Evolutionary conservation across 2,888 invertebrate species (phyloP).

Genomic region (Mantis religiosa): DNA sequence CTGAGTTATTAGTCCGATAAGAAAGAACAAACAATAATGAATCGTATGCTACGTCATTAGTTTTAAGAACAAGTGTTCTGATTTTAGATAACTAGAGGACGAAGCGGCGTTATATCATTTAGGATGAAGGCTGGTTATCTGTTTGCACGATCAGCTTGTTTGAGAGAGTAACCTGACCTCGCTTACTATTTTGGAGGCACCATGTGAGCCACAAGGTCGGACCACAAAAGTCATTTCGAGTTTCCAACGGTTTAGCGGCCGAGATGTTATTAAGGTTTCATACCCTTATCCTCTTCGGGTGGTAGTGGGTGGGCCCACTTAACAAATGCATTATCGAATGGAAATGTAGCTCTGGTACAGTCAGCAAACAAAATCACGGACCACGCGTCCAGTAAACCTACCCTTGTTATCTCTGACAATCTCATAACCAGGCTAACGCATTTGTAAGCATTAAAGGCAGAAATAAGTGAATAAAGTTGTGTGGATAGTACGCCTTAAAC

Average conservation of each 20-base stretch:
- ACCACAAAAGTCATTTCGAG: not conserved
- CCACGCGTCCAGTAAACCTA: too few species aligned
- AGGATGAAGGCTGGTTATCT: not conserved
- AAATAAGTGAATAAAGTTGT: too few species aligned
- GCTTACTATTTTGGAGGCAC: not conserved
- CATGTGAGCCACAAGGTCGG: not conserved
- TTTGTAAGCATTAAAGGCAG: too few species aligned
- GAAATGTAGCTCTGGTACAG: constrained; percentile 7
- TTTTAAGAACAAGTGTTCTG: not conserved
- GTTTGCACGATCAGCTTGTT: not conserved
- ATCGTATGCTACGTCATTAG: not conserved
- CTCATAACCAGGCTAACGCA: too few species aligned
- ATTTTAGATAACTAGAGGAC: not conserved
- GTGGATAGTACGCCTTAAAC: too few species aligned
- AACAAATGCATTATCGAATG: constrained; percentile 21
- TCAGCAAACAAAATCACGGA: not conserved
- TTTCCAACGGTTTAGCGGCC: not conserved
- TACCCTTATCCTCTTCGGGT: not conserved
- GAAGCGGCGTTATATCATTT: not conserved
- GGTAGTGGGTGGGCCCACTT: constrained; percentile 6
- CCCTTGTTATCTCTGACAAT: too few species aligned
- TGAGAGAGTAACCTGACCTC: not conserved
- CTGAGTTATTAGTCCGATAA: not conserved
- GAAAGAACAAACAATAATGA: not conserved
- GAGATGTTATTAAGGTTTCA: constrained; percentile 15